Evolutionary conservation across 2,797 vertebrate species (phyloP).

Genomic region (Ctenopoma kingsleyae): DNA sequence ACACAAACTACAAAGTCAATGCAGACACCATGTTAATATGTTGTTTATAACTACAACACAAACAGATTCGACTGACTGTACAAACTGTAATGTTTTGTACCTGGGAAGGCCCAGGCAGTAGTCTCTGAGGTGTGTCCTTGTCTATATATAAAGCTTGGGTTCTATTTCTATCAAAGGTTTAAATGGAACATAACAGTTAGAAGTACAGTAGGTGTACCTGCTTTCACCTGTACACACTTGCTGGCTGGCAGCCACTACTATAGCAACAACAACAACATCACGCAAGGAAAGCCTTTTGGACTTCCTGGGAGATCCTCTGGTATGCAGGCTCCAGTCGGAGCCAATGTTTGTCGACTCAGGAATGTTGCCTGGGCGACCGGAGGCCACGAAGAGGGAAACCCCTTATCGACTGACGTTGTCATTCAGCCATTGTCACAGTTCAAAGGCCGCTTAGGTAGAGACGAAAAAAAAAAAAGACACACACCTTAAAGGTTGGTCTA

Average conservation of each 20-base stretch:
- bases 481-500: constrained; percentile 75
- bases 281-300: constrained; percentile 68
- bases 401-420: constrained; percentile 81
- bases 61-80: neutral
- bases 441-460: constrained; percentile 68
- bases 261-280: constrained; percentile 82
- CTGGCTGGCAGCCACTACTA: constrained; percentile 72
- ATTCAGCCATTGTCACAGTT: constrained; percentile 77
- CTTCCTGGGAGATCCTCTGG: constrained; percentile 82
- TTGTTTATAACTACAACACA: constrained; percentile 10
- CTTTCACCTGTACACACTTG: constrained; percentile 64
- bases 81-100: neutral
- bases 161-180: constrained; percentile 43
- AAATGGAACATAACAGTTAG: constrained; percentile 22
- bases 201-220: constrained; percentile 55
- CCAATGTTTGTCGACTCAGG: constrained; percentile 86
- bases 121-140: constrained; percentile 55
- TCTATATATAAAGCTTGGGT: constrained; percentile 8
- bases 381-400: constrained; percentile 79
- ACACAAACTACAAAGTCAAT: neutral
- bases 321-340: constrained; percentile 73
- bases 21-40: neutral
- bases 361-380: constrained; percentile 81
- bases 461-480: constrained; percentile 43
- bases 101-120: constrained; percentile 12